Evolutionary conservation across 2,888 invertebrate species (phyloP).

Genomic region (Pantelozetes paolii): DNA sequence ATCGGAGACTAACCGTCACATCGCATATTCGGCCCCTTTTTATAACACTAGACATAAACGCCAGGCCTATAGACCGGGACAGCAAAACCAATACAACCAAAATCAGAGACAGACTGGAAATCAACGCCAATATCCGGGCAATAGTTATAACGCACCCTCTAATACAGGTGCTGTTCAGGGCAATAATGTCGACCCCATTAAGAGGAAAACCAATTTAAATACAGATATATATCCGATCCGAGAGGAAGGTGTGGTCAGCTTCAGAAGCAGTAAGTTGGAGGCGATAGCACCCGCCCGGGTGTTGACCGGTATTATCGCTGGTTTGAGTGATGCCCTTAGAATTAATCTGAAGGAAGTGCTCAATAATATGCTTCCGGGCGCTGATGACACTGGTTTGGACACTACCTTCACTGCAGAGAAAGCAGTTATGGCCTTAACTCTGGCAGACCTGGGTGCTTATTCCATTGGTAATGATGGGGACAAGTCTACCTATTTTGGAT

Average conservation of each 20-base stretch:
- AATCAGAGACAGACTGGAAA: background rate
- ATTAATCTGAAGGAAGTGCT: background rate
- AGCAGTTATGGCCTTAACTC: constrained; percentile 45
- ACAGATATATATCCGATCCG: too few species aligned
- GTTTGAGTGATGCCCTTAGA: constrained; percentile 34
- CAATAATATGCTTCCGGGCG: too few species aligned
- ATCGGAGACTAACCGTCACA: background rate
- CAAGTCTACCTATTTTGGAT: background rate
- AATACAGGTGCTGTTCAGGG: too few species aligned
- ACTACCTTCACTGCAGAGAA: too few species aligned
- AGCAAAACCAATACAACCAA: background rate
- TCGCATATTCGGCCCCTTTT: too few species aligned
- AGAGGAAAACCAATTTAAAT: too few species aligned
- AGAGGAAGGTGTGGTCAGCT: constrained; percentile 47
- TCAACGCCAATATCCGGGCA: too few species aligned
- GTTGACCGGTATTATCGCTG: constrained; percentile 45
- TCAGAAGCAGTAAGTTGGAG: constrained; percentile 43
- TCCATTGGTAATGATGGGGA: constrained; percentile 10
- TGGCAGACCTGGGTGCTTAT: constrained; percentile 42
- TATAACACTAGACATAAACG: constrained; percentile 13
- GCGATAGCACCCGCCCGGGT: constrained; percentile 45
- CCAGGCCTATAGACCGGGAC: background rate
- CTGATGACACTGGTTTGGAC: constrained; percentile 38
- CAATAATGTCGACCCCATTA: background rate
- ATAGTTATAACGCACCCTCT: too few species aligned